Evolutionary conservation across 1,140 invertebrate species (phyloP), one percentile per base, ranked within the genome.

Genomic region (Agraylea sexmaculata): DNA sequence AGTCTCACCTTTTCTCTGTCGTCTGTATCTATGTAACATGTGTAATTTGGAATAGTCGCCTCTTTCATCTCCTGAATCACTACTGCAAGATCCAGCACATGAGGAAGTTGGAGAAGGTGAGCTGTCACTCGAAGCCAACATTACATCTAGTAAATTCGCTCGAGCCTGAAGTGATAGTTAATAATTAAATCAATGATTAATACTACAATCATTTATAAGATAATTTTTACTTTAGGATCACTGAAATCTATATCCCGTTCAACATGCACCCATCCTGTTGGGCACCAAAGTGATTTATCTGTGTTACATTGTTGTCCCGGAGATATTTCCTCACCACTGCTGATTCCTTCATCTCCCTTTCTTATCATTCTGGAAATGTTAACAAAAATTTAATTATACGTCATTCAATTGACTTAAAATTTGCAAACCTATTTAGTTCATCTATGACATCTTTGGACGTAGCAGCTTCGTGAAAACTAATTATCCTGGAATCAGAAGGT

Each of bases 401-500:
- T n/a, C n/a, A n/a, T n/a, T n/a, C n/a, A n/a, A n/a, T n/a, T n/a
- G n/a, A n/a, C n/a, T n/a, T n/a, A n/a, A n/a, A n/a, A n/a, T n/a
- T 18, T 11, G 3, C 47, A 52, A 43, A 61, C 51, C 77, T 67
- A 55, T 81, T 80, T 19, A 83, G 58, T 54, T 81, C 78, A 46
- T 80, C 78, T 43, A 81, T 81, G n/a, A 81, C 76, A 52, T 82
- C 77, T 53, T 80, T 81, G 18, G 77, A 80, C 20, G 78, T 79
- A 4, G 78, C 77, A 29, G 73, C 66, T 52, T 80, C 77, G 50
- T 79, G 77, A 53, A 80, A 80, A 59, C 76, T 78, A 22, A 78
- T 50, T 2, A 64, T 61, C 43, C 68, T 46, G 35, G 44, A 46
- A 45, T 62, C 57, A 1, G 62, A 59, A 1, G 62, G 59, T 7